A percentile compares a stretch with the other conserved stretches of the same genome.
Conservation (phyloP, 2,113 vertebrate genomes). For the Hippolais icterina region DNA sequence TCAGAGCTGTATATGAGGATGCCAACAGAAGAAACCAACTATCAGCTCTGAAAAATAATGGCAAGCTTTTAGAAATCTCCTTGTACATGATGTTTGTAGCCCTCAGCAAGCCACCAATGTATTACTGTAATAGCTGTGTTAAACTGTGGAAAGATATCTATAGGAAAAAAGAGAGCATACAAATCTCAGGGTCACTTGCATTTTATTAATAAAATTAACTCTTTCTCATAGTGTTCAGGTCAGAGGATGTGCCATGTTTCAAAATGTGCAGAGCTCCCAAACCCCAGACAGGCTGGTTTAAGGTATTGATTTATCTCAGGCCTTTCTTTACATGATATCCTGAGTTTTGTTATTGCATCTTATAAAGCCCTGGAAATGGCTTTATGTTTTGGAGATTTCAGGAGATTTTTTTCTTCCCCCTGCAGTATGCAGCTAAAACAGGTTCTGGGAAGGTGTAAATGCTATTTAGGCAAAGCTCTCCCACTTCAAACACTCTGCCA, state of each 20-base stretch:
- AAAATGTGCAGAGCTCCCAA: neutral
- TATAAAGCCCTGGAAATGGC: neutral
- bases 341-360: neutral
- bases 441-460: neutral
- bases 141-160: neutral
- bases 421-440: neutral
- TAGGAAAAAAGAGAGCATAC: neutral
- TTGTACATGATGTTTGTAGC: neutral
- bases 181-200: neutral
- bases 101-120: neutral
- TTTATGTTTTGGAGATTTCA: neutral
- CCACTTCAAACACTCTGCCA: neutral
- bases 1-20: neutral
- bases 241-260: neutral
- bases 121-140: neutral
- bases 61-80: neutral
- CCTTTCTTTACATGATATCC: neutral
- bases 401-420: neutral
- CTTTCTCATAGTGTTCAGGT: neutral
- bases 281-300: neutral
- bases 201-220: neutral
- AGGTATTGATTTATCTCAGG: neutral
- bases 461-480: neutral
- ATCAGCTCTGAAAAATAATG: neutral
- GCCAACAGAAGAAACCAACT: neutral